phyloP scores from a whole-genome alignment of 2,888 invertebrate genomes.

The Trimorus sp. region DNA sequence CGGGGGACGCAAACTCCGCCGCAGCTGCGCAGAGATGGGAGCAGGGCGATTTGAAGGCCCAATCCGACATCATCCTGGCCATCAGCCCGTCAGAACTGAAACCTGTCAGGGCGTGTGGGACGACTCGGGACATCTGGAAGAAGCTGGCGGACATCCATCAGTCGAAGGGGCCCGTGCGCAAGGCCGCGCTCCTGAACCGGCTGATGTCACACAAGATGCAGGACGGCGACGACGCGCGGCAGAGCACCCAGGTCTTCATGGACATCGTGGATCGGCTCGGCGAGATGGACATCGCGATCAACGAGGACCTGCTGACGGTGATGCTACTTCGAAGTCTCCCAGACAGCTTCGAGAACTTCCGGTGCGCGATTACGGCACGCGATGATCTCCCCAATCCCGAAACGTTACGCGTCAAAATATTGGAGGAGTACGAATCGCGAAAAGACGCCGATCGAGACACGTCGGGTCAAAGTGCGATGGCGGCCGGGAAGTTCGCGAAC shows the following conservation, averaged over 20 bases:
- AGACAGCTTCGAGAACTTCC: conserved; percentile 11
- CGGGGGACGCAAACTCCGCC: neutral
- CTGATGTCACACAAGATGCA: conserved; percentile 4
- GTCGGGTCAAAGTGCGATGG: conserved; percentile 12
- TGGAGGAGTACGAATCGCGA: neutral
- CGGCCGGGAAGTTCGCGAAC: neutral
- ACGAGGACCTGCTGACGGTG: conserved; percentile 8
- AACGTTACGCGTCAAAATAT: conserved; percentile 1
- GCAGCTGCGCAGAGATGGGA: no score
- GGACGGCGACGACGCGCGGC: conserved; percentile 8
- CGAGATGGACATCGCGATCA: neutral
- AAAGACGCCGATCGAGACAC: neutral
- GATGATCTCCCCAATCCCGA: conserved; percentile 9
- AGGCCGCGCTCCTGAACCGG: conserved; percentile 1
- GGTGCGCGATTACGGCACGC: conserved; percentile 4
- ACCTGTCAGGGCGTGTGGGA: neutral
- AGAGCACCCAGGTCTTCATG: neutral
- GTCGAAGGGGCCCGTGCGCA: conserved; percentile 9
- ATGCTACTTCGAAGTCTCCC: conserved; percentile 13
- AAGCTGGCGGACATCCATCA: neutral
- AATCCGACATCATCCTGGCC: conserved; percentile 6
- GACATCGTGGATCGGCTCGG: neutral
- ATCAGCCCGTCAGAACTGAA: neutral
- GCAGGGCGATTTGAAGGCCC: neutral
- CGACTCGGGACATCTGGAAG: neutral